Evolutionary conservation across 2,888 invertebrate species (phyloP), one percentile per base, ranked within the genome.

Genomic region (Dicyrtoma fusca): DNA sequence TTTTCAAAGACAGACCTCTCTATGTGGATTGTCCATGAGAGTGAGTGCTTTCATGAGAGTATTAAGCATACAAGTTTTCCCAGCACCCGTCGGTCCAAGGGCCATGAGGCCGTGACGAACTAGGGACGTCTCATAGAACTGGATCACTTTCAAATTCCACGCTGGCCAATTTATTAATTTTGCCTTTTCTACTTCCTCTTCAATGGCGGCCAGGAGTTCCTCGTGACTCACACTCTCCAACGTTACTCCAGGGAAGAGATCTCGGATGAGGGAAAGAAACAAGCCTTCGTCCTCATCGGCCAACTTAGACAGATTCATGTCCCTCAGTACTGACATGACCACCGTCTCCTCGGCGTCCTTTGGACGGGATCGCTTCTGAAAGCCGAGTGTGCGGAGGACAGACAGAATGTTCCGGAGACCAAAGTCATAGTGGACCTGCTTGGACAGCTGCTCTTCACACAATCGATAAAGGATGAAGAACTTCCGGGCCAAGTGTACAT

Each of bases 391-490:
- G 79, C 97, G 87, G 63, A 97, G 85, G 2, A 97, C 97, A 0
- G 97, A 97, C 17, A 97, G 86, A 82, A 97, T 97, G 83, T 97
- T 97, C 80, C 97, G 88, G 69, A 97, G 86, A 25, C 97, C 97
- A 82, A 97, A 97, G 85, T 97, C 97, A 83, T 97, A 97, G 82
- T 97, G 97, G 0, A 97, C 95, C 88, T 97, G 97, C 85, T 97
- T 97, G 0, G 96, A 96, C 11, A 97, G 87, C 84, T 97, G 97
- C 83, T 97, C 97, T 83, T 97, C 97, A 83, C 97, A 97, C 6
- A 97, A 86, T 84, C 97, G 97, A 84, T 97, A 97, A 19, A 97
- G 86, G 0, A 96, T 97, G 85, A 94, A 97, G 85, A 97, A 97
- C 84, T 97, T 97, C 79, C 97, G 87, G 0, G 97, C 95, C 10